Percentiles rank a stretch among this genome's conserved stretches.
These are phyloP conservation scores for Nettapus auritus DNA, from an alignment of 2,113 vertebrate genomes.

Conservation along the genomic window DNA sequence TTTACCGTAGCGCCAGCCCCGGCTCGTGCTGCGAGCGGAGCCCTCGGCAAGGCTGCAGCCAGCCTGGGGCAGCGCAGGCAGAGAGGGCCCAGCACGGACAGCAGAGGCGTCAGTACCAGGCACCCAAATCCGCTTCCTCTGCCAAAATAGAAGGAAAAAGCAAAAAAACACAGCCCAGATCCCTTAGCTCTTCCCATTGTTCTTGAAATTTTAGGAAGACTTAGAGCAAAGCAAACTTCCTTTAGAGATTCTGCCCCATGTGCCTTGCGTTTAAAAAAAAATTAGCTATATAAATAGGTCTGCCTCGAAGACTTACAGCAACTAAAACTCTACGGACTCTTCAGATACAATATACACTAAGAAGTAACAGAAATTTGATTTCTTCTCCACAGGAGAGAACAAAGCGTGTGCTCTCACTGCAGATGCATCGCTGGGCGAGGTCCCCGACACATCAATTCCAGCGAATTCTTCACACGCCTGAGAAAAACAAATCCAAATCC, in stretches of 20 bases:
- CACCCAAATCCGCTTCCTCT: background rate
- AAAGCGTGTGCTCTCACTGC: slow-evolving; percentile 66
- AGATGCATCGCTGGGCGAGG: slow-evolving; percentile 40
- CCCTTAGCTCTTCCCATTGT: background rate
- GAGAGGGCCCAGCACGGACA: background rate
- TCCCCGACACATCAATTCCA: background rate
- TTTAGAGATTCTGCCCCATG: slow-evolving; percentile 28
- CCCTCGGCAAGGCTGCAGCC: background rate
- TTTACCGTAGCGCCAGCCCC: background rate
- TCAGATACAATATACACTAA: background rate
- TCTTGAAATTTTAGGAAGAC: too few species aligned
- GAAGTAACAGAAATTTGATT: background rate
- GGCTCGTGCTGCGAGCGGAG: background rate
- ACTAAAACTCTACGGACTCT: background rate
- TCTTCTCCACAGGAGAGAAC: slow-evolving; percentile 12
- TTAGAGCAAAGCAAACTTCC: slow-evolving; percentile 53
- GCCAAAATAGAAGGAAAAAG: background rate
- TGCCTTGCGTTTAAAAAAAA: background rate
- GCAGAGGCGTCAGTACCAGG: rapidly evolving
- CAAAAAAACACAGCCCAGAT: background rate
- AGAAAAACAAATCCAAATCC: background rate
- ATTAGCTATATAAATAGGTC: slow-evolving; percentile 54
- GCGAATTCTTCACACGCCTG: background rate
- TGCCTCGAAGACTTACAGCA: background rate
- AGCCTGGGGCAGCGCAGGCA: background rate